Percentiles rank a stretch among this genome's conserved stretches.
Evolutionary conservation across 1,140 invertebrate species (phyloP).

Genomic region (Drosophila virilis): DNA sequence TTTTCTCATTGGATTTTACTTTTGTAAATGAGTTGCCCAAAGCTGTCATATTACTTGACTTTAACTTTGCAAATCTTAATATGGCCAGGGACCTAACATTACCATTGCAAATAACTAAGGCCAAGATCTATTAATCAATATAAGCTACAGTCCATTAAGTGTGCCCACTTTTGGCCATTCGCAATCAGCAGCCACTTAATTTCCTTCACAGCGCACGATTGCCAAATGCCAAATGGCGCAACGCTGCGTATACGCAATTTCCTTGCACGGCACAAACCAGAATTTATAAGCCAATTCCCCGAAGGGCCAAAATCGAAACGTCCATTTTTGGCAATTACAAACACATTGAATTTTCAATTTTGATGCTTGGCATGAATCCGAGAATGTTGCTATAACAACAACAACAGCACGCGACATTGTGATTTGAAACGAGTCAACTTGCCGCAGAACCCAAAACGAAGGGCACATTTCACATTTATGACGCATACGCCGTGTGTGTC

Average conservation of each 20-base stretch:
- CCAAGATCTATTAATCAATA: constrained; percentile 36
- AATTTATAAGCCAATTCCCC: constrained; percentile 50
- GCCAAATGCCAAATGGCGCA: constrained; percentile 14
- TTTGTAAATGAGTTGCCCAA: constrained; percentile 9
- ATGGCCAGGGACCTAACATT: background rate
- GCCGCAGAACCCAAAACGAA: background rate
- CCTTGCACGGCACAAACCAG: constrained; percentile 52
- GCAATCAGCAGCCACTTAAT: constrained; percentile 39
- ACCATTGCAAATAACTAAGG: background rate
- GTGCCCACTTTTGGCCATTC: constrained; percentile 3
- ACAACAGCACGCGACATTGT: constrained; percentile 25
- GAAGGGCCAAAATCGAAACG: constrained; percentile 13
- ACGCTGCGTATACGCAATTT: constrained; percentile 60
- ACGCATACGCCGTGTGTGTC: constrained; percentile 27
- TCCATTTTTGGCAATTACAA: constrained; percentile 50
- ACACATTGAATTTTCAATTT: constrained; percentile 43
- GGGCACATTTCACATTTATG: constrained; percentile 32
- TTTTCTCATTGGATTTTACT: background rate
- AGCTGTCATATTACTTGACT: background rate
- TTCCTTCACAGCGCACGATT: constrained; percentile 23
- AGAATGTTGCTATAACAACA: constrained; percentile 11
- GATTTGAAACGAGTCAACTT: constrained; percentile 24
- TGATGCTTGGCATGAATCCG: constrained; percentile 21
- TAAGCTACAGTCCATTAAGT: constrained; percentile 18
- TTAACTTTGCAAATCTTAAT: constrained; percentile 10